Evolutionary conservation across 2,797 vertebrate species (phyloP).

Genomic region (Limosa lapponica): DNA sequence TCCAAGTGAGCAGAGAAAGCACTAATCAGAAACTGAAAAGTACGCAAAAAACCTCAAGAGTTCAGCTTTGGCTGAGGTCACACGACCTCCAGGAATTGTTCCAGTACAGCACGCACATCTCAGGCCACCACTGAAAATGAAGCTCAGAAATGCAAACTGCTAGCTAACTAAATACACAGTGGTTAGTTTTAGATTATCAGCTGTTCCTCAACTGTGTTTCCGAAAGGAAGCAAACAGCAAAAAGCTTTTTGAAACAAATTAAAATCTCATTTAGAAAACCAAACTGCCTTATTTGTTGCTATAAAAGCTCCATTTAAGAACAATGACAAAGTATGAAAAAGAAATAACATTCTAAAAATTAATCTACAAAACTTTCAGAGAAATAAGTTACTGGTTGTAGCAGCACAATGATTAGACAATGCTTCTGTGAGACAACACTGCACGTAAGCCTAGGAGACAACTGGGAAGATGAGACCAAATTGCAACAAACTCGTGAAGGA

Average conservation of each 20-base stretch:
- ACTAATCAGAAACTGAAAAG: background rate
- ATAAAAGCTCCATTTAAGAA: background rate
- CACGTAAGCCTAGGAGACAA: background rate
- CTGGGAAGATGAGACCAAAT: background rate
- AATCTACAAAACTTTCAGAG: background rate
- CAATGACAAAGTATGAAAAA: background rate
- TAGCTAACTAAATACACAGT: background rate
- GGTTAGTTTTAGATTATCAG: background rate
- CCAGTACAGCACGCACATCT: background rate
- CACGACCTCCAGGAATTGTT: background rate
- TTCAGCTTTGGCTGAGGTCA: background rate
- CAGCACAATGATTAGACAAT: background rate
- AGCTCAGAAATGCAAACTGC: background rate
- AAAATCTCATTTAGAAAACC: background rate
- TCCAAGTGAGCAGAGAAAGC: background rate
- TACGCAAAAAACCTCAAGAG: background rate
- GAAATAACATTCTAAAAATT: background rate
- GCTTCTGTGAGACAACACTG: background rate
- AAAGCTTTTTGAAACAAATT: background rate
- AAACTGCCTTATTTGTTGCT: background rate
- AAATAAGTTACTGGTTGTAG: background rate
- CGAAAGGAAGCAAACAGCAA: background rate
- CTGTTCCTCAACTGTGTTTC: background rate
- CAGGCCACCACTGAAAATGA: background rate
- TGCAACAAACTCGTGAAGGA: conserved; percentile 1